phyloP scores from a whole-genome alignment of 2,113 vertebrate genomes.

The Lepisosteus osseus region DNA sequence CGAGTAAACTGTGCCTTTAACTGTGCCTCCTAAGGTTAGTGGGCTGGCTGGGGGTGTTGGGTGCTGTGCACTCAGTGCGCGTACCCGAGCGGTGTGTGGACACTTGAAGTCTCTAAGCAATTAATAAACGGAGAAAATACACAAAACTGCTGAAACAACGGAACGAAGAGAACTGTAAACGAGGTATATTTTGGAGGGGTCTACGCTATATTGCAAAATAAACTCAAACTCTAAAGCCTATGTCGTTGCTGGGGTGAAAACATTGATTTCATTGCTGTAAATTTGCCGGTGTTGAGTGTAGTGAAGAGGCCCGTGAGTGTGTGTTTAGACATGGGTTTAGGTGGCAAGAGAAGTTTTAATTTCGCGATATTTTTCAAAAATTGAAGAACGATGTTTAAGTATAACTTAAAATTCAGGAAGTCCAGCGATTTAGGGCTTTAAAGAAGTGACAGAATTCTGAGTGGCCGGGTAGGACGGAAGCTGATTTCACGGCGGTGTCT shows the following conservation, averaged over 20 bases:
- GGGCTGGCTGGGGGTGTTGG: constrained; percentile 29
- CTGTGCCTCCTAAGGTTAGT: constrained; percentile 29
- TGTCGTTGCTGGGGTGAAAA: constrained; percentile 27
- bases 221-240: not conserved
- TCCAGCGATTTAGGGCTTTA: not conserved
- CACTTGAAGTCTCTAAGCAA: constrained; percentile 26
- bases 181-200: constrained; percentile 21
- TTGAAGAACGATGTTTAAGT: not conserved
- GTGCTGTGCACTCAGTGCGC: constrained; percentile 34
- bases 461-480: constrained; percentile 53
- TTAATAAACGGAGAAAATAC: constrained; percentile 23
- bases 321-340: constrained; percentile 22
- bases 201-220: not conserved
- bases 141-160: not conserved
- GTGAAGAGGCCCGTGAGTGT: constrained; percentile 60
- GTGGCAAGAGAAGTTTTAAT: constrained; percentile 17
- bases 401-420: constrained; percentile 24
- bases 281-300: constrained; percentile 56
- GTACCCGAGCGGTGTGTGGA: constrained; percentile 26
- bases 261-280: constrained; percentile 59
- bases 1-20: constrained; percentile 33
- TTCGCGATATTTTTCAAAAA: not conserved
- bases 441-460: constrained; percentile 14
- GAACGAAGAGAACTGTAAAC: constrained; percentile 4
- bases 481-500: constrained; percentile 68